phyloP scores from a whole-genome alignment of 2,888 invertebrate species.

The Plagiodera versicolora region DNA sequence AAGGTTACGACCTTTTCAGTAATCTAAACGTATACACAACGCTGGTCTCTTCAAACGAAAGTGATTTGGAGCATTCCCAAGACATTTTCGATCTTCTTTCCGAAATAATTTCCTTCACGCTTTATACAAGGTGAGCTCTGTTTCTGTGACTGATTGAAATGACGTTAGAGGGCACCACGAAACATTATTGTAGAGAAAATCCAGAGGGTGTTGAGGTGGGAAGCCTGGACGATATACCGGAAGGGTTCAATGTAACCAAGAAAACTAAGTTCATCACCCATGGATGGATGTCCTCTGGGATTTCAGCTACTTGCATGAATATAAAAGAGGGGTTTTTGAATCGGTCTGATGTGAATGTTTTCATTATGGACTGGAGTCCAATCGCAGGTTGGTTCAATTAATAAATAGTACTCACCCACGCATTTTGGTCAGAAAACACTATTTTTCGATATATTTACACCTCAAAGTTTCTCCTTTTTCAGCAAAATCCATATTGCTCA shows the following conservation, averaged over 20 bases:
- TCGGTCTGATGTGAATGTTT: constrained; percentile 56
- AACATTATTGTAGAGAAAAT: constrained; percentile 21
- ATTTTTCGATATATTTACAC: no score
- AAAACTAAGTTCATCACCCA: constrained; percentile 59
- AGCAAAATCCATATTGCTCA: no score
- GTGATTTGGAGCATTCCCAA: not conserved
- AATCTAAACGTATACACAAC: not conserved
- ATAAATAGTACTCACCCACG: constrained; percentile 2
- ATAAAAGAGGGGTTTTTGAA: constrained; percentile 56
- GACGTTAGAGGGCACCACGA: no score
- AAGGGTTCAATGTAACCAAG: constrained; percentile 53
- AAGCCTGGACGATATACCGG: constrained; percentile 15
- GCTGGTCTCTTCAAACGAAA: not conserved
- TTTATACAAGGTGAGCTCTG: constrained; percentile 52
- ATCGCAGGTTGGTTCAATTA: constrained; percentile 20
- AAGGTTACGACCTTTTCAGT: constrained; percentile 11
- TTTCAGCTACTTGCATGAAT: constrained; percentile 50
- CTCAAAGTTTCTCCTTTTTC: no score
- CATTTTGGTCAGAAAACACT: no score
- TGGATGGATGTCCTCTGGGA: constrained; percentile 58
- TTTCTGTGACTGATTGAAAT: not conserved
- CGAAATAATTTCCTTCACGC: constrained; percentile 51
- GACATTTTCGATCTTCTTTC: not conserved
- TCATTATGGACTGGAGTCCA: constrained; percentile 46
- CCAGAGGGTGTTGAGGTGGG: constrained; percentile 22